These are phyloP conservation scores for Stratiomys singularior DNA, from an alignment of 2,888 invertebrate species.

Conservation along the genomic window DNA sequence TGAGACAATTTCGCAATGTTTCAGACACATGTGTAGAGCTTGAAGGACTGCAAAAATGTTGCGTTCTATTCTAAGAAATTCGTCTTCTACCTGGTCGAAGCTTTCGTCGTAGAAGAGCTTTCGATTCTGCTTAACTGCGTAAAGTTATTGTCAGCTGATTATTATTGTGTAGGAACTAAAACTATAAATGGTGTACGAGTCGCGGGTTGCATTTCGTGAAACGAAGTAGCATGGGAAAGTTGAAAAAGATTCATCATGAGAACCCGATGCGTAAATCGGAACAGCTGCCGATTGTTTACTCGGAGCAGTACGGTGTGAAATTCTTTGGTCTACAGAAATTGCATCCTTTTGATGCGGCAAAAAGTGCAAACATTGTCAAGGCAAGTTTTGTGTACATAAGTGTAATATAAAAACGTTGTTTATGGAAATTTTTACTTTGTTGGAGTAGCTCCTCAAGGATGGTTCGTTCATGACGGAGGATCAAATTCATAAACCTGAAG, in stretches of 20 bases:
- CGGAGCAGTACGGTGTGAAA: constrained; percentile 80
- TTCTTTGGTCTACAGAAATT: constrained; percentile 84
- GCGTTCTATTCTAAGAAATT: no score
- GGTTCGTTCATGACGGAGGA: constrained; percentile 72
- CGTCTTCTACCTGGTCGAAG: no score
- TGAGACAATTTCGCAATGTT: no score
- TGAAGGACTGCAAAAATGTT: no score
- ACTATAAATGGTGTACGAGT: no score
- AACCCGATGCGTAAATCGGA: constrained; percentile 43
- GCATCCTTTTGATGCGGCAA: constrained; percentile 89
- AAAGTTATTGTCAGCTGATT: no score
- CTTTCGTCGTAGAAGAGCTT: no score
- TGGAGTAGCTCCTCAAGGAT: constrained; percentile 69
- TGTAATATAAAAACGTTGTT: not conserved
- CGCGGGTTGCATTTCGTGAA: no score
- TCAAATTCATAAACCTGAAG: constrained; percentile 74
- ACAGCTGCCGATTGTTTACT: constrained; percentile 83
- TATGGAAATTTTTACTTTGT: constrained; percentile 51
- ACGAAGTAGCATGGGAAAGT: constrained; percentile 54
- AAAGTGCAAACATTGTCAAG: constrained; percentile 83
- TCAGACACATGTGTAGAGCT: no score
- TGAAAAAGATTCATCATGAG: constrained; percentile 55
- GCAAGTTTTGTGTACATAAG: constrained; percentile 65
- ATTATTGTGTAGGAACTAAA: no score
- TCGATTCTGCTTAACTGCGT: no score